These are phyloP conservation scores for Dasyornis broadbenti DNA, from an alignment of 2,113 vertebrate genomes.

Conservation along the genomic window DNA sequence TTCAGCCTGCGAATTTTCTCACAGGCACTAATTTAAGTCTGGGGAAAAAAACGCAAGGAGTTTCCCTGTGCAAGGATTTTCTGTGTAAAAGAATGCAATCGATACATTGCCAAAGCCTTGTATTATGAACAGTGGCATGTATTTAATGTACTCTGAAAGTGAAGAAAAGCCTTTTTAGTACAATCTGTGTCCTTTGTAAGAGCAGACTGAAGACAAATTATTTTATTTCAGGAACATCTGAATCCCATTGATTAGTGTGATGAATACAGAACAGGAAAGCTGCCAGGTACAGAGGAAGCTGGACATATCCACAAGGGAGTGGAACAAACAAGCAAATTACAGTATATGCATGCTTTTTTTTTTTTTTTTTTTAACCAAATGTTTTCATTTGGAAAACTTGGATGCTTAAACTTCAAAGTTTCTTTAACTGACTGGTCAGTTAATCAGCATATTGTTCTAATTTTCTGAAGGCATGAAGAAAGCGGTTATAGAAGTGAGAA, in stretches of 20 bases:
- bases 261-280: conserved; percentile 26
- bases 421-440: not conserved
- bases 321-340: conserved; percentile 31
- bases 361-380: not conserved
- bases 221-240: conserved; percentile 23
- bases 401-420: not conserved
- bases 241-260: conserved; percentile 38
- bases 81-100: not conserved
- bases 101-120: not conserved
- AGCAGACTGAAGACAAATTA: not conserved
- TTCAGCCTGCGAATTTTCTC: conserved; percentile 9
- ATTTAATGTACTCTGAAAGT: not conserved
- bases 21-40: not conserved
- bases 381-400: conserved; percentile 3
- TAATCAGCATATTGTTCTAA: not conserved
- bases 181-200: not conserved
- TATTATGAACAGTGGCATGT: not conserved
- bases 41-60: not conserved
- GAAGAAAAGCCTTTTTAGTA: not conserved
- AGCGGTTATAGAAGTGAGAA: not conserved
- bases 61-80: not conserved
- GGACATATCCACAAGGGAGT: conserved; percentile 32
- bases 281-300: conserved; percentile 52
- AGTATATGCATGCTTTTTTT: not conserved
- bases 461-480: not conserved